Conservation (phyloP, 2,888 invertebrate species). For the Agrotis segetum region DNA sequence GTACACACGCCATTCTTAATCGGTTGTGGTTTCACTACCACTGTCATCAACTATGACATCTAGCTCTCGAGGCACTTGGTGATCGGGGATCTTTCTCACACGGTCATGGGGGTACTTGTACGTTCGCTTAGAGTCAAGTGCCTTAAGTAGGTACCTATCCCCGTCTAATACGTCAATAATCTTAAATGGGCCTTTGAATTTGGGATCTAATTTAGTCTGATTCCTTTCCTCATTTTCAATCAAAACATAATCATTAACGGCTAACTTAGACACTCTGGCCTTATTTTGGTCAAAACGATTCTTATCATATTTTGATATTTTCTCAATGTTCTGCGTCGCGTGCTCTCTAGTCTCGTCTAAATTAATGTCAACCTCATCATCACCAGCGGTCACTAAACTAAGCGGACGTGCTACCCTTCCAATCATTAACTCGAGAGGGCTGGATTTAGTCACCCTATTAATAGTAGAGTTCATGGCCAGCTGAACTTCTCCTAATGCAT, state of each 20-base stretch:
- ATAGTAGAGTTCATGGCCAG: constrained; percentile 20
- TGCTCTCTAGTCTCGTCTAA: neutral
- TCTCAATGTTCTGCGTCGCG: constrained; percentile 8
- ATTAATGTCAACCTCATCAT: neutral
- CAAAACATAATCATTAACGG: constrained; percentile 16
- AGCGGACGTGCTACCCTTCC: constrained; percentile 26
- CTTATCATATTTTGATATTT: neutral
- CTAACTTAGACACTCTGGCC: neutral
- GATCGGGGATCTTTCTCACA: constrained; percentile 9
- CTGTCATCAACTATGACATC: neutral
- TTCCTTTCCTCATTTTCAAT: constrained; percentile 18
- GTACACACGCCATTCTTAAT: neutral
- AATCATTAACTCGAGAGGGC: constrained; percentile 24
- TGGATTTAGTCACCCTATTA: constrained; percentile 18
- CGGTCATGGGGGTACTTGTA: constrained; percentile 31
- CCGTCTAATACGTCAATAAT: constrained; percentile 7
- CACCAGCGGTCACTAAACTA: neutral
- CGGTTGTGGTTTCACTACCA: neutral
- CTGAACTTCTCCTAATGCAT: constrained; percentile 19
- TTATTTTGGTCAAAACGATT: constrained; percentile 12
- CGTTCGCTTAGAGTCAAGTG: constrained; percentile 6
- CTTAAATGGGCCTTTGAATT: constrained; percentile 18
- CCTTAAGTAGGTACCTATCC: constrained; percentile 14
- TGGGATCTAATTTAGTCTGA: constrained; percentile 22
- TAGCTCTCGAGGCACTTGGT: too few relatives aligned